These are phyloP conservation scores for Larimichthys polyactis DNA, from an alignment of 2,113 vertebrate species.

Conservation along the genomic window DNA sequence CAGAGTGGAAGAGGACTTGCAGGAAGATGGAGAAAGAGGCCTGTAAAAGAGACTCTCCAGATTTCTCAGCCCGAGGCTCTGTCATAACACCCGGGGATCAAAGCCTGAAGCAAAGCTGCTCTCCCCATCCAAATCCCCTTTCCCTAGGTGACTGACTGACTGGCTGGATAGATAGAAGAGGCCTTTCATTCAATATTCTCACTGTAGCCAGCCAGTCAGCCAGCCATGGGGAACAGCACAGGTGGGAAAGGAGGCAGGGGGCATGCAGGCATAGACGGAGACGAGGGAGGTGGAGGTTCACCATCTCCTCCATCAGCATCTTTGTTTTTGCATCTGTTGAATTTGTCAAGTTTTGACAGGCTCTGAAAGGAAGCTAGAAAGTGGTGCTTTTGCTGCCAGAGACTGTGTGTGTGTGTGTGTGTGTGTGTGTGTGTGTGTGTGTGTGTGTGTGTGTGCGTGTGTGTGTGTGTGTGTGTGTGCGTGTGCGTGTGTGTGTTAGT, in stretches of 20 bases:
- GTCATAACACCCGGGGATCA: slow-evolving; percentile 85
- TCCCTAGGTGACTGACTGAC: slow-evolving; percentile 67
- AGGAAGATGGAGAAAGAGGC: slow-evolving; percentile 53
- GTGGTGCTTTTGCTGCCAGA: slow-evolving; percentile 44
- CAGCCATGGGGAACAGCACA: slow-evolving; percentile 62
- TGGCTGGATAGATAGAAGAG: slow-evolving; percentile 61
- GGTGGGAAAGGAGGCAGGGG: slow-evolving; percentile 57
- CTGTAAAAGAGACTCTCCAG: slow-evolving; percentile 69
- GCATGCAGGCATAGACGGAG: slow-evolving; percentile 26
- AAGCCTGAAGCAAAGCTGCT: slow-evolving; percentile 77
- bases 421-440: neutral
- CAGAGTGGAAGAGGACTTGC: slow-evolving; percentile 51
- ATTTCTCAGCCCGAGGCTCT: slow-evolving; percentile 82
- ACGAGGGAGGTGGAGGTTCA: slow-evolving; percentile 44
- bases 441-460: too few relatives aligned
- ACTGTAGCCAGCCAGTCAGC: slow-evolving; percentile 77
- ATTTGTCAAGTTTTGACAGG: slow-evolving; percentile 64
- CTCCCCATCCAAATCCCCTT: slow-evolving; percentile 66
- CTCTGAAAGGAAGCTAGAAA: slow-evolving; percentile 56
- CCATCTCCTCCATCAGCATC: slow-evolving; percentile 60
- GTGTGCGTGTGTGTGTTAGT: neutral
- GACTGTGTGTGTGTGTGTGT: slow-evolving; percentile 6
- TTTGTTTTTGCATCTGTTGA: slow-evolving; percentile 74
- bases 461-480: neutral
- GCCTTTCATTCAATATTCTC: slow-evolving; percentile 86